Evolutionary conservation across 1,140 invertebrate species (phyloP).

Genomic region (Drosophila parabipectinata): DNA sequence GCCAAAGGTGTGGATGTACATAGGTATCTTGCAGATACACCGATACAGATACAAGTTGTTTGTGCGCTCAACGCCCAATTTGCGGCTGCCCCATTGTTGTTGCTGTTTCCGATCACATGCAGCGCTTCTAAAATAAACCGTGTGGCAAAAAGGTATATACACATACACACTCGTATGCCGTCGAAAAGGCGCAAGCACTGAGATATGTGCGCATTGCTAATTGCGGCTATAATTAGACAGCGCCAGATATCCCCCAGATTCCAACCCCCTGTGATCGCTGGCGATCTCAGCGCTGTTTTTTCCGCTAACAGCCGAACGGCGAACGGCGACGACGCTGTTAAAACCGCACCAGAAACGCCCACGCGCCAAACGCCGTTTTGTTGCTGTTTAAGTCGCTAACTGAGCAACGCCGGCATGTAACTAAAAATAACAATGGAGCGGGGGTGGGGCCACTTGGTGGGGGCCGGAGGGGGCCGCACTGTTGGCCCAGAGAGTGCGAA

Average conservation of each 20-base stretch:
- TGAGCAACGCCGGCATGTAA: constrained; percentile 61
- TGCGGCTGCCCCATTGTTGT: constrained; percentile 50
- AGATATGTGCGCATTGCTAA: constrained; percentile 81
- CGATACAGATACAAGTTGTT: constrained; percentile 43
- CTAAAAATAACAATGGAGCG: constrained; percentile 65
- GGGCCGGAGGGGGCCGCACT: constrained; percentile 4
- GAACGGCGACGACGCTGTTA: constrained; percentile 8
- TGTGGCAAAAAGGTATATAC: constrained; percentile 79
- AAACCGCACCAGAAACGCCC: constrained; percentile 61
- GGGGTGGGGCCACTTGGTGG: constrained; percentile 1
- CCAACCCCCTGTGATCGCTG: constrained; percentile 21
- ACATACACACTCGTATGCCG: constrained; percentile 22
- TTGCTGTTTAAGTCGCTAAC: constrained; percentile 25
- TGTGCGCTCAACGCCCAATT: constrained; percentile 59
- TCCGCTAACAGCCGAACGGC: constrained; percentile 23
- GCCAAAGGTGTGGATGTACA: constrained; percentile 77
- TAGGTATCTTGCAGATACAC: constrained; percentile 43
- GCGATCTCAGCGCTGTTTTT: constrained; percentile 26
- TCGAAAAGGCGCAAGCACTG: constrained; percentile 50
- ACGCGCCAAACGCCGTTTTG: constrained; percentile 63
- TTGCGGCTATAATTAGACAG: constrained; percentile 75
- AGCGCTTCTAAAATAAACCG: constrained; percentile 78
- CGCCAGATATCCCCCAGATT: constrained; percentile 22
- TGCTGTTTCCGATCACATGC: constrained; percentile 62
- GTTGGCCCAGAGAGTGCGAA: constrained; percentile 19